These are phyloP conservation scores for Chloroceryle inda DNA, from an alignment of 2,797 vertebrate species.

Conservation along the genomic window DNA sequence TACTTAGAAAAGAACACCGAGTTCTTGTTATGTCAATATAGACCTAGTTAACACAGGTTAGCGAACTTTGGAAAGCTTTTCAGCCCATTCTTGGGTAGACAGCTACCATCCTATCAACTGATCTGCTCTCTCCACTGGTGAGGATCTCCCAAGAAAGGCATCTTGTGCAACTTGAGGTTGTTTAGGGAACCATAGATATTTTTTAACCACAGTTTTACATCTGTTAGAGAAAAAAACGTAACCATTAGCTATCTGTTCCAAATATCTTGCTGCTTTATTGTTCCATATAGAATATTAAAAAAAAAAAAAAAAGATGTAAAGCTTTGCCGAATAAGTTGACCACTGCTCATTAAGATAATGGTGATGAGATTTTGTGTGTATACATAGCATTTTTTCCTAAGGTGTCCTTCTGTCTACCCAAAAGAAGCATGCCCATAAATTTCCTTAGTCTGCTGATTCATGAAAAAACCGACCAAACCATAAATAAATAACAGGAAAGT, in stretches of 20 bases:
- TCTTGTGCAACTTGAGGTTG: neutral
- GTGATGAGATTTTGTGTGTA: neutral
- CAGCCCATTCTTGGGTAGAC: neutral
- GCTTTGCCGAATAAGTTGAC: neutral
- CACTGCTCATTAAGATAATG: neutral
- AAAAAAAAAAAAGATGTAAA: neutral
- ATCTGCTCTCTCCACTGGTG: neutral
- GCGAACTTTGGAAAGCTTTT: neutral
- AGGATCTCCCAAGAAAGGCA: neutral
- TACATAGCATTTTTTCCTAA: neutral
- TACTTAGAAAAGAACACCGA: neutral
- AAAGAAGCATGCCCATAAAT: neutral
- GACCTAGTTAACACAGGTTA: neutral
- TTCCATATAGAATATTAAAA: neutral
- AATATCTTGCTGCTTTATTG: neutral
- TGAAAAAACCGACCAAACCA: neutral
- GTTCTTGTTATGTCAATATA: neutral
- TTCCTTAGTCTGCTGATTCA: neutral
- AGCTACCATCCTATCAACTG: neutral
- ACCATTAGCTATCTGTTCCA: neutral
- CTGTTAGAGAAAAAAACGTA: neutral
- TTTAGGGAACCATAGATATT: neutral
- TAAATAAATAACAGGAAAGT: neutral
- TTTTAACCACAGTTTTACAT: neutral
- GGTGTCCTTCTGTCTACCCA: neutral